A percentile compares a stretch with the other conserved stretches of the same genome.
phyloP scores from a whole-genome alignment of 1,140 invertebrate genomes.

The Drosophila lowei region DNA sequence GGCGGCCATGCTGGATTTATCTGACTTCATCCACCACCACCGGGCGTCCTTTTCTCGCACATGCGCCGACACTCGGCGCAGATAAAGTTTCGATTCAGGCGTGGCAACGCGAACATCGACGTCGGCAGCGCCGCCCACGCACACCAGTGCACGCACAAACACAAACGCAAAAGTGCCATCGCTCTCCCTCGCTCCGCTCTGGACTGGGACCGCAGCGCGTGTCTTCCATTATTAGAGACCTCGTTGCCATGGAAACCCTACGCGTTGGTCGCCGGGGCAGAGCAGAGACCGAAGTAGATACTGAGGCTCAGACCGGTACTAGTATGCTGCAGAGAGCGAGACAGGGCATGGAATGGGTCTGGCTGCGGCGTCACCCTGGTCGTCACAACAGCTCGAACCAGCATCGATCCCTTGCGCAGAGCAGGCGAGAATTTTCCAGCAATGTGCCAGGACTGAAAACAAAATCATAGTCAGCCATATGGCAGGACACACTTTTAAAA shows the following conservation, averaged over 20 bases:
- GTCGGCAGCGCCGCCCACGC: constrained; percentile 47
- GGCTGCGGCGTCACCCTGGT: too few species aligned
- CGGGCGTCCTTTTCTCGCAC: constrained; percentile 73
- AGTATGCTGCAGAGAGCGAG: too few species aligned
- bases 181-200: neutral
- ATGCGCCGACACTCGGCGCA: constrained; percentile 46
- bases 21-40: constrained; percentile 41
- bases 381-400: too few species aligned
- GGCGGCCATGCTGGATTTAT: constrained; percentile 76
- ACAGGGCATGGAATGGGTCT: too few species aligned
- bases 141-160: constrained; percentile 60
- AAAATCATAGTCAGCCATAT: too few species aligned
- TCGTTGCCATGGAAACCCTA: constrained; percentile 47
- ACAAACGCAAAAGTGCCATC: constrained; percentile 27
- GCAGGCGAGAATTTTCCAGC: too few species aligned
- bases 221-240: constrained; percentile 60
- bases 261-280: constrained; percentile 1
- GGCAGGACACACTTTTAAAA: too few species aligned
- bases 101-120: constrained; percentile 58
- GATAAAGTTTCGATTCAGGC: constrained; percentile 41
- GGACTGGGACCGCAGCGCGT: constrained; percentile 49
- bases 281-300: too few species aligned
- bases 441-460: too few species aligned
- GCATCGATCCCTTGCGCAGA: too few species aligned
- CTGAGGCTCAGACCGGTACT: too few species aligned